Conservation (phyloP, 2,113 vertebrate genomes). For the Amphiprion percula region DNA sequence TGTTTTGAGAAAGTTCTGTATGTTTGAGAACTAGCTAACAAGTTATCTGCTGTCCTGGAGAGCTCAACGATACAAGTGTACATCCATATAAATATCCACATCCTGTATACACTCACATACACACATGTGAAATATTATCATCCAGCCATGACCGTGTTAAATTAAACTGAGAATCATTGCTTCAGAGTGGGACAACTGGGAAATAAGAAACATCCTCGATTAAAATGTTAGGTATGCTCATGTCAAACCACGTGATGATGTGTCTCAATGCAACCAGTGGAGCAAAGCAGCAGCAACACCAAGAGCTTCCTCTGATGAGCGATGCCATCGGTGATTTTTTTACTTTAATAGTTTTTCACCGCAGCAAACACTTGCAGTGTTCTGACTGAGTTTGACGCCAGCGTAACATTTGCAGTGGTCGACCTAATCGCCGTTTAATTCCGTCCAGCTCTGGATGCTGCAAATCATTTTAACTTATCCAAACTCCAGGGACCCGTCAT, state of each 20-base stretch:
- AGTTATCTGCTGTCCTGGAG: too few relatives aligned
- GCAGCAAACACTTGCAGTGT: not conserved
- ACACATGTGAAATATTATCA: too few relatives aligned
- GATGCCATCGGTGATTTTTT: slow-evolving; percentile 8
- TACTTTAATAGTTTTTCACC: not conserved
- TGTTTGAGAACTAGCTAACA: too few relatives aligned
- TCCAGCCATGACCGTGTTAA: not conserved
- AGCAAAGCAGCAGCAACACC: not conserved
- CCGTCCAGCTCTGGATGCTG: slow-evolving; percentile 2
- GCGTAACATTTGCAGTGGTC: not conserved
- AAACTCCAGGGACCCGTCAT: slow-evolving; percentile 46
- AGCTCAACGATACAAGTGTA: too few relatives aligned
- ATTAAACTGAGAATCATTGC: not conserved
- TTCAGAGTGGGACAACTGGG: slow-evolving; percentile 3
- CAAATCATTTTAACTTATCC: slow-evolving; percentile 46
- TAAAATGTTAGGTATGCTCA: not conserved
- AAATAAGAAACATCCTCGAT: not conserved
- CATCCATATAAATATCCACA: too few relatives aligned
- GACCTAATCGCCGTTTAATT: slow-evolving; percentile 21
- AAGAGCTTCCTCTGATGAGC: not conserved
- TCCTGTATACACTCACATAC: too few relatives aligned
- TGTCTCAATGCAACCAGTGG: not conserved
- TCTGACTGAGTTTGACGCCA: not conserved
- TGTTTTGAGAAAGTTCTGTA: too few relatives aligned
- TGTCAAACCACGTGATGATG: too few relatives aligned